A percentile compares a stretch with the other conserved stretches of the same genome.
Evolutionary conservation across 2,797 vertebrate species (phyloP).

Genomic region (Acrossocheilus wenchowensis): DNA sequence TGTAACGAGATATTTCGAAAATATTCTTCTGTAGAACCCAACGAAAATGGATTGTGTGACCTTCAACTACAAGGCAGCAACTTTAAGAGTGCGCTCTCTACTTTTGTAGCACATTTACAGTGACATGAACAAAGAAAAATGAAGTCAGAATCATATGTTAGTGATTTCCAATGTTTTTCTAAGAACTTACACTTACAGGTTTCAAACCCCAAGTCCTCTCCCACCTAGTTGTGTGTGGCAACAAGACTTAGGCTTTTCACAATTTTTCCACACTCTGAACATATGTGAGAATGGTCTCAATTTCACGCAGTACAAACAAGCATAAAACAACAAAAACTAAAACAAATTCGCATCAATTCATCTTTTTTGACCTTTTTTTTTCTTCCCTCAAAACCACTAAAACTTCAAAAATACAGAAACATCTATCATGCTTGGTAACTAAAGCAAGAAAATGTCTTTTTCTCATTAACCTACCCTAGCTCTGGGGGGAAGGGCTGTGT

Average conservation of each 20-base stretch:
- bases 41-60: not conserved
- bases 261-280: not conserved
- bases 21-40: not conserved
- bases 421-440: conserved; percentile 9
- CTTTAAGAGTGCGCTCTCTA: not conserved
- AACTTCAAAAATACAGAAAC: conserved; percentile 30
- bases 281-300: conserved; percentile 21
- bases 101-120: conserved; percentile 16
- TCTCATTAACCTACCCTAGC: conserved; percentile 37
- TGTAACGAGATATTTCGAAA: not conserved
- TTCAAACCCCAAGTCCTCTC: conserved; percentile 13
- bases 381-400: conserved; percentile 2
- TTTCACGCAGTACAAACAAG: conserved; percentile 14
- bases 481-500: conserved; percentile 61
- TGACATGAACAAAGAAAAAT: conserved; percentile 27
- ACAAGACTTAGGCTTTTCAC: not conserved
- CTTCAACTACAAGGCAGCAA: not conserved
- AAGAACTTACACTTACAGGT: not conserved
- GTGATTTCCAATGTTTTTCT: conserved; percentile 37
- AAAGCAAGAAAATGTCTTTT: conserved; percentile 34
- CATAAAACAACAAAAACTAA: conserved; percentile 18
- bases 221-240: conserved; percentile 20
- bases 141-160: conserved; percentile 38
- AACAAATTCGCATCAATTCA: conserved; percentile 7
- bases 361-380: not conserved